Evolutionary conservation across 2,797 vertebrate species (phyloP).

Genomic region (Ataeniobius toweri): DNA sequence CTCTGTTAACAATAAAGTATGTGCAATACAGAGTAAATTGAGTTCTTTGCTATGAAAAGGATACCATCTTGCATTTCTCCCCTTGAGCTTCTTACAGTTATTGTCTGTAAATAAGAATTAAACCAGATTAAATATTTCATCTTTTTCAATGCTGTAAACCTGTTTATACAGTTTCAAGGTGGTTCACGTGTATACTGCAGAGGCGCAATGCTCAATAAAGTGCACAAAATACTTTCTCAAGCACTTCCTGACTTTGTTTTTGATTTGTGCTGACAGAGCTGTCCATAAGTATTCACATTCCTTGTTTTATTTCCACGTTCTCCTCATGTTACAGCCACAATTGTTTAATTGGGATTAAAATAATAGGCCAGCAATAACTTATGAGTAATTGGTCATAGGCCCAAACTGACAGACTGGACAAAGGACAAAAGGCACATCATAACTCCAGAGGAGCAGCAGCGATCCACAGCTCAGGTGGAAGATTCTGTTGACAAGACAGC

Average conservation of each 20-base stretch:
- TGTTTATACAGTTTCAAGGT: slow-evolving; percentile 77
- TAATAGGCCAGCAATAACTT: background rate
- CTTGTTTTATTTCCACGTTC: background rate
- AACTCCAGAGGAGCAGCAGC: too few relatives aligned
- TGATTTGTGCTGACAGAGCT: slow-evolving; percentile 9
- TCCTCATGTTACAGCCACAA: too few relatives aligned
- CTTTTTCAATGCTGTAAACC: slow-evolving; percentile 77
- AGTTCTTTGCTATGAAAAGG: slow-evolving; percentile 64
- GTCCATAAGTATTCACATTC: background rate
- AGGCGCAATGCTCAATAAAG: slow-evolving; percentile 76
- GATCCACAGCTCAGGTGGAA: background rate
- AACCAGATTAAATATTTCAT: slow-evolving; percentile 52
- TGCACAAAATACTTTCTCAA: slow-evolving; percentile 76
- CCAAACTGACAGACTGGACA: too few relatives aligned
- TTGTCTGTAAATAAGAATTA: slow-evolving; percentile 71
- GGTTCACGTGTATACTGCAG: slow-evolving; percentile 70
- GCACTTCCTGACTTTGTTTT: slow-evolving; percentile 40
- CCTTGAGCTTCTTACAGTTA: slow-evolving; percentile 61
- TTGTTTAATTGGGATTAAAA: background rate
- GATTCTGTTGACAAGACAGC: background rate
- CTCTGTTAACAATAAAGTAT: slow-evolving; percentile 66
- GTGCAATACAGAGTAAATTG: slow-evolving; percentile 69
- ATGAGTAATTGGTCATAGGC: background rate
- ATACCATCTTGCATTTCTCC: slow-evolving; percentile 47
- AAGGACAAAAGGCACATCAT: too few relatives aligned